phyloP scores from a whole-genome alignment of 2,113 vertebrate species.

The Psilopsiagon aymara region DNA sequence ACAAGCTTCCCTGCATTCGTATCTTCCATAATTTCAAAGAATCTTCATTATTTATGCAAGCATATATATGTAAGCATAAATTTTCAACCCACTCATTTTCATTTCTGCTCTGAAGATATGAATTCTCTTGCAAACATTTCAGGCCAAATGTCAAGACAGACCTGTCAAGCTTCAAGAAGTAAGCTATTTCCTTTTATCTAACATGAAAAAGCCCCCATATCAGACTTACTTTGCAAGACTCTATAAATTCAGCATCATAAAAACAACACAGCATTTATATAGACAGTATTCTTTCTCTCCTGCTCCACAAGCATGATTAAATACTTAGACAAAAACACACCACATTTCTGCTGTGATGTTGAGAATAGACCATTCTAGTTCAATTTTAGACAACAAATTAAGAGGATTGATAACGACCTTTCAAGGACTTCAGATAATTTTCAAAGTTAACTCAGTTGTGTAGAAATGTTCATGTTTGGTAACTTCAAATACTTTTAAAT shows the following conservation, averaged over 20 bases:
- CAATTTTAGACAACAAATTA: neutral
- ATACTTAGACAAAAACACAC: neutral
- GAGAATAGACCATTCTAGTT: neutral
- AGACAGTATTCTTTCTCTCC: neutral
- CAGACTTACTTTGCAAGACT: neutral
- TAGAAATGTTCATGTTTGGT: neutral
- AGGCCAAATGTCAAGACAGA: conserved; percentile 27
- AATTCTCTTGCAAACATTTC: conserved; percentile 14
- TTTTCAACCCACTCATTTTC: conserved; percentile 25
- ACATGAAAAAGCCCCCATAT: neutral
- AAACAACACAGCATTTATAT: neutral
- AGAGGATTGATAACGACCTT: neutral
- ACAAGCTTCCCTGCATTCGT: neutral
- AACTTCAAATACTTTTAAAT: neutral
- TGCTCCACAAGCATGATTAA: neutral
- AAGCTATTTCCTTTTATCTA: neutral
- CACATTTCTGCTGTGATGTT: neutral
- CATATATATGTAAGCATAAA: neutral
- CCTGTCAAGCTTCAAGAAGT: neutral
- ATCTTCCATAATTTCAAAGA: conserved; percentile 7
- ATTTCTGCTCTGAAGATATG: conserved; percentile 19
- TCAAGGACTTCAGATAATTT: neutral
- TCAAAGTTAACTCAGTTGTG: neutral
- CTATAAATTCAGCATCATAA: neutral
- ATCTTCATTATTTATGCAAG: conserved; percentile 16